Evolutionary conservation across 2,113 vertebrate genomes (phyloP).

Genomic region (Hyperopisus bebe): DNA sequence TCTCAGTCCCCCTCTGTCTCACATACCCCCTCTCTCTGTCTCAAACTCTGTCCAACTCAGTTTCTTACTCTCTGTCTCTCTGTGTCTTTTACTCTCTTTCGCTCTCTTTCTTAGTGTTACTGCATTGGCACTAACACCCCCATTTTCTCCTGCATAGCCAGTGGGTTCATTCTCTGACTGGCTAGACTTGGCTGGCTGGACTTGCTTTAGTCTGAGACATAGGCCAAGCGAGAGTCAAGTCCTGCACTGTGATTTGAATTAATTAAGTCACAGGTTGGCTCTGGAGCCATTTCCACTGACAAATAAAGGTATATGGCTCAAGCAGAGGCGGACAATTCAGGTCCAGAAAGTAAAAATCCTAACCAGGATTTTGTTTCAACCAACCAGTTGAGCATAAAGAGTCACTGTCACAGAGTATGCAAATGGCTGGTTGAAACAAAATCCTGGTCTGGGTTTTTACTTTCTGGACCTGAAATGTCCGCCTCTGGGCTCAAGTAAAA

Average conservation of each 20-base stretch:
- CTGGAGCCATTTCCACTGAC: slow-evolving; percentile 1
- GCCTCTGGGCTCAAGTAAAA: neutral
- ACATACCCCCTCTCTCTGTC: neutral
- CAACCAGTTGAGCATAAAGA: no score
- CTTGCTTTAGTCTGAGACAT: neutral
- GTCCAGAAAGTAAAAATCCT: no score
- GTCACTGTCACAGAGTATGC: no score
- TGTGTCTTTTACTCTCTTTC: neutral
- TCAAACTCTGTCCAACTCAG: neutral
- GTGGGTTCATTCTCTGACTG: neutral
- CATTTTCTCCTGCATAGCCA: neutral
- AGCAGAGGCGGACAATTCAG: no score
- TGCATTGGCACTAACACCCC: neutral
- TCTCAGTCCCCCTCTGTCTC: neutral
- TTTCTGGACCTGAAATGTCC: no score
- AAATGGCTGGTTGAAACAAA: no score
- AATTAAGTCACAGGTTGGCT: neutral
- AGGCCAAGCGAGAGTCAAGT: neutral
- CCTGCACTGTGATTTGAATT: neutral
- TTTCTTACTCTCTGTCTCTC: neutral
- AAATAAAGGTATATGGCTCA: neutral
- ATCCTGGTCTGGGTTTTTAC: no score
- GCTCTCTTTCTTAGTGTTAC: neutral
- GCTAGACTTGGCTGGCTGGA: neutral
- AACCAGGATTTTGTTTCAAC: no score